Percentiles rank a stretch among this genome's conserved stretches.
Conservation (phyloP, 2,113 vertebrate genomes). For the Micronycteris hirsuta region DNA sequence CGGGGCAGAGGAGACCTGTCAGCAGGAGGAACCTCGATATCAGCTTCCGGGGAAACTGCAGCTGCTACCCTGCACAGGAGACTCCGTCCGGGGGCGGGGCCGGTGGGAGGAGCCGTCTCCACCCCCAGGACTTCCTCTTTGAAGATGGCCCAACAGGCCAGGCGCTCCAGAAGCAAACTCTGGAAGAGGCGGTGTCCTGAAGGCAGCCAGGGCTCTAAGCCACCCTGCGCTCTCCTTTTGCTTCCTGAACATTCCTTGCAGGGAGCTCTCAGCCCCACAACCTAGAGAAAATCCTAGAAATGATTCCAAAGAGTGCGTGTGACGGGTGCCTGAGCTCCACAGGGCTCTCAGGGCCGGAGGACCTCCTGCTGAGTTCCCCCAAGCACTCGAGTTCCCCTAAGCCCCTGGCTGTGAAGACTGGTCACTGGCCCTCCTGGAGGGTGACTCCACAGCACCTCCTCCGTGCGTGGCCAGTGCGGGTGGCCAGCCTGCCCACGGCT, state of each 20-base stretch:
- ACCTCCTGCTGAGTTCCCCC: no score
- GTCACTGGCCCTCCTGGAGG: background rate
- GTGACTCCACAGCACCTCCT: background rate
- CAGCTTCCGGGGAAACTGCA: background rate
- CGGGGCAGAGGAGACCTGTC: no score
- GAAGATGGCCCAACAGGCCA: background rate
- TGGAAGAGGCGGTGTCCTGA: background rate
- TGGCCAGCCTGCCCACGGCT: background rate
- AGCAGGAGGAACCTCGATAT: accelerated
- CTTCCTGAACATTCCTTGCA: background rate
- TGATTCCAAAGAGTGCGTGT: accelerated
- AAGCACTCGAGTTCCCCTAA: background rate
- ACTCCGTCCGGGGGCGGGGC: no score
- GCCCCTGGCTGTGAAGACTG: background rate
- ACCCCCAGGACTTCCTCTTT: background rate
- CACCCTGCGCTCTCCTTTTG: accelerated
- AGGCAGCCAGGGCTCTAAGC: no score
- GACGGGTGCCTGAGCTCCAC: background rate
- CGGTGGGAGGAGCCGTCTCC: accelerated
- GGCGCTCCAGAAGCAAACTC: background rate
- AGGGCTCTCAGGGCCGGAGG: background rate
- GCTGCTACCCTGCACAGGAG: accelerated
- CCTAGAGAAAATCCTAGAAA: no score
- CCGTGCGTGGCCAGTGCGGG: no score
- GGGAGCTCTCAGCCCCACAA: background rate